These are phyloP conservation scores for Diachasma alloeum DNA, from an alignment of 1,140 invertebrate species.

Conservation along the genomic window DNA sequence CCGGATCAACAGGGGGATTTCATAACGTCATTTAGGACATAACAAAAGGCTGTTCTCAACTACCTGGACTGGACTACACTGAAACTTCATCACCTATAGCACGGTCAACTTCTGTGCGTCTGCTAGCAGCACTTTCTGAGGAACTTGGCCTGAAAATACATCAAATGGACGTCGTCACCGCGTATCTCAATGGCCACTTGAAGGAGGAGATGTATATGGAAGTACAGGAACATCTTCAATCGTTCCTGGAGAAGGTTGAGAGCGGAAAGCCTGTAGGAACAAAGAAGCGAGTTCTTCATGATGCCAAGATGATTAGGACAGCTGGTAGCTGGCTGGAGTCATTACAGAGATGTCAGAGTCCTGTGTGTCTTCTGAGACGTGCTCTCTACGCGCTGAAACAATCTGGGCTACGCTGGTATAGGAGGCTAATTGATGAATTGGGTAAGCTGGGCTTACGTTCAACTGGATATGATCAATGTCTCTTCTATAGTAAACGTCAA, in stretches of 20 bases:
- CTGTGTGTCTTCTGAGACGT: constrained; percentile 17
- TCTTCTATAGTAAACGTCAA: not conserved
- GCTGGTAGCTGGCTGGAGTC: not conserved
- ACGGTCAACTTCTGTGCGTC: constrained; percentile 42
- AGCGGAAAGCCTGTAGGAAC: not conserved
- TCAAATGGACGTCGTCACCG: constrained; percentile 55
- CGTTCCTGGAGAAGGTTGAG: not conserved
- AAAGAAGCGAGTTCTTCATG: not conserved
- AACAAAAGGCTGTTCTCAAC: constrained; percentile 53
- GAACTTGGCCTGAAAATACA: constrained; percentile 34
- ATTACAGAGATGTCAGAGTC: not conserved
- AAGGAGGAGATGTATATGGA: constrained; percentile 58
- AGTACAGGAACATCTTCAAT: constrained; percentile 44
- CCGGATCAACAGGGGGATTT: too few relatives aligned
- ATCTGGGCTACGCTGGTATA: not conserved
- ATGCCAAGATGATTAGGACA: not conserved
- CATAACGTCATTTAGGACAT: too few relatives aligned
- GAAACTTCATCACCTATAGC: constrained; percentile 55
- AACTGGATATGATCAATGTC: not conserved
- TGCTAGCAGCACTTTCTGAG: constrained; percentile 50
- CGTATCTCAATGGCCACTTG: constrained; percentile 59
- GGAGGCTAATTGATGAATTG: not conserved
- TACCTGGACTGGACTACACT: constrained; percentile 51
- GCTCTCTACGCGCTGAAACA: constrained; percentile 33
- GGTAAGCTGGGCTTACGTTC: not conserved